These are phyloP conservation scores for Kryphioiulus occultus DNA, from an alignment of 2,888 invertebrate genomes.

Conservation along the genomic window DNA sequence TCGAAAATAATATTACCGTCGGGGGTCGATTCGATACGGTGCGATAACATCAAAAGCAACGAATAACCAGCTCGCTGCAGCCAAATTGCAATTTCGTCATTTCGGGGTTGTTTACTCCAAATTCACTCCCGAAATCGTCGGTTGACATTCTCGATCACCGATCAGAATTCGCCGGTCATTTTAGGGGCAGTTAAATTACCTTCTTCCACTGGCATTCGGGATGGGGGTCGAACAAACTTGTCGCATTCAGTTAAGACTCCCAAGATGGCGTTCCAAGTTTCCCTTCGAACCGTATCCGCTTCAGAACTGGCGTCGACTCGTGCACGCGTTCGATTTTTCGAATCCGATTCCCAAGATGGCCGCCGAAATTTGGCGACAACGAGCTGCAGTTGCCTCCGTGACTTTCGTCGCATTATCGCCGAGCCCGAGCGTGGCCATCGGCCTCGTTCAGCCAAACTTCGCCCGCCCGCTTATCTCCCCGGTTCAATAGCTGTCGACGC, in stretches of 20 bases:
- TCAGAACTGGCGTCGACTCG: neutral
- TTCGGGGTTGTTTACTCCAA: too few relatives aligned
- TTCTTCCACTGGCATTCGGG: too few relatives aligned
- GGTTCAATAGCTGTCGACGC: neutral
- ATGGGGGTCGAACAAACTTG: too few relatives aligned
- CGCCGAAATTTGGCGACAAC: neutral
- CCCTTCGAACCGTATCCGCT: neutral
- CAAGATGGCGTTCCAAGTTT: too few relatives aligned
- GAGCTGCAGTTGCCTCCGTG: neutral
- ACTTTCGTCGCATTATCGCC: neutral
- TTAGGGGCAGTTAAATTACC: too few relatives aligned
- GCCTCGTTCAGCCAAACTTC: neutral
- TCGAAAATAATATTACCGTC: conserved; percentile 23
- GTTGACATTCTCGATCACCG: too few relatives aligned
- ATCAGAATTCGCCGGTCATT: too few relatives aligned
- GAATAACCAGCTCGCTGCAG: too few relatives aligned
- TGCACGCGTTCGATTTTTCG: neutral
- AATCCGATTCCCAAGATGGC: neutral
- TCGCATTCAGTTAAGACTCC: too few relatives aligned
- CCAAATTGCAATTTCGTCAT: too few relatives aligned
- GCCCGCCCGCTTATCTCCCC: neutral
- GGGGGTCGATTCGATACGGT: neutral
- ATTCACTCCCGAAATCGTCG: too few relatives aligned
- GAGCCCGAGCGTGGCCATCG: neutral
- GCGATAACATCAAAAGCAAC: too few relatives aligned